Evolutionary conservation across 2,797 vertebrate genomes (phyloP), one percentile per base, ranked within the genome.

Genomic region (Darevskia nairensis): DNA sequence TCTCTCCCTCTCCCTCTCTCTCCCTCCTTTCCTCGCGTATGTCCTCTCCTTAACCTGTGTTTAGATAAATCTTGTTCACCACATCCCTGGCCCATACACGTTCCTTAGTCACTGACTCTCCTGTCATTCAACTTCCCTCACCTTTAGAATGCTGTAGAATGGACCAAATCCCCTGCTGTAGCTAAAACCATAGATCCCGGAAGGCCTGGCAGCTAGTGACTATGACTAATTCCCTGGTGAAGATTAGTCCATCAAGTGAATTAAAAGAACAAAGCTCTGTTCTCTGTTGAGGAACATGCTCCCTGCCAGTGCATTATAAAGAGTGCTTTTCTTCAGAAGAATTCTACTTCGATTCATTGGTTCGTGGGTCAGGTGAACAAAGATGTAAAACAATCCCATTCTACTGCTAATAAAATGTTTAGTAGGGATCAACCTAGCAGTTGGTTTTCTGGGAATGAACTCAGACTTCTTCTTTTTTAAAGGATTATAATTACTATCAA

Each of bases 91-190:
- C 91, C 97, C 97, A 0, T 96, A 96, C 94, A 96, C 95, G 17
- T 94, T 97, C 92, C 96, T 96, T 92, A 97, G 96, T 94, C 95
- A 97, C 96, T 98, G 97, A 97, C 96, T 96, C 96, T 97, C 93
- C 92, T 97, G 96, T 97, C 97, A 95, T 96, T 93, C 89, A 96
- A 97, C 95, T 80, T 89, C 94, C 92, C 75, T 92, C 93, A 86
- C 90, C 89, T 92, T 90, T 50, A 72, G 39, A 35, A 35, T 72
- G 82, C 41, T 79, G 89, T 89, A 93, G 89, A 90, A 87, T 6
- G 82, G 88, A 87, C 89, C 79, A 85, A 71, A 75, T 39, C 90
- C 88, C 89, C 69, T 78, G 35, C 87, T 86, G 66, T 92, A 81
- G 88, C 15, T 17, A 75, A 91, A 92, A 64, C 23, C 91, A 91